A percentile compares a stretch with the other conserved stretches of the same genome.
Evolutionary conservation across 2,113 vertebrate species (phyloP).

Genomic region (Corythornis vintsioides): DNA sequence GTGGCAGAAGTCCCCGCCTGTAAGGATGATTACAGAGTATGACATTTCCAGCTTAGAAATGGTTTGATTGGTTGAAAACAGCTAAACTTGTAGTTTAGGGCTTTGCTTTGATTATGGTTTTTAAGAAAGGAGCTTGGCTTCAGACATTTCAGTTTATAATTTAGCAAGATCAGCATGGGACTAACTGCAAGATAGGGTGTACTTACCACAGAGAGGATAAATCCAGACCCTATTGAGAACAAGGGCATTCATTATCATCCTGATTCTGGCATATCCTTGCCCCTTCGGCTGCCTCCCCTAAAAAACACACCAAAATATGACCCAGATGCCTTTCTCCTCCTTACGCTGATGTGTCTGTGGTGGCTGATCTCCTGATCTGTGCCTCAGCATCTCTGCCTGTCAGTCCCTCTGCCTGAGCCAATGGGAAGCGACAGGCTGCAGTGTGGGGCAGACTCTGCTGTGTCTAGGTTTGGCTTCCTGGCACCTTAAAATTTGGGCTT

Average conservation of each 20-base stretch:
- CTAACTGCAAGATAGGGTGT: not conserved
- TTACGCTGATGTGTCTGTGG: not conserved
- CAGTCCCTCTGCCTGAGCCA: not conserved
- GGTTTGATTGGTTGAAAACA: not conserved
- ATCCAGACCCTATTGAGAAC: not conserved
- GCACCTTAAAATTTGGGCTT: not conserved
- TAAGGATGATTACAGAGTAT: slow-evolving; percentile 52
- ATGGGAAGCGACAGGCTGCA: not conserved
- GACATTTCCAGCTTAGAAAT: slow-evolving; percentile 15
- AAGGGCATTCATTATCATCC: slow-evolving; percentile 34
- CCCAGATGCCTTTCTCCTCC: not conserved
- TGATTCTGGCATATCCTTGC: not conserved
- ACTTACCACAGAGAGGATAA: slow-evolving; percentile 41
- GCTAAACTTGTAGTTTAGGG: slow-evolving; percentile 16
- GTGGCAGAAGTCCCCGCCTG: not conserved
- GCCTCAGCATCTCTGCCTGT: not conserved
- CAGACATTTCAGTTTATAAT: slow-evolving; percentile 38
- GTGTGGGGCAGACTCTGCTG: not conserved
- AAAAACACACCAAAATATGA: not conserved
- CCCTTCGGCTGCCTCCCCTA: not conserved
- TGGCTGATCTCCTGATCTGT: not conserved
- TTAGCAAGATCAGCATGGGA: slow-evolving; percentile 53
- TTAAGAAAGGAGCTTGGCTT: slow-evolving; percentile 22
- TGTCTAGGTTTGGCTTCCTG: not conserved
- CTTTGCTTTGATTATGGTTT: slow-evolving; percentile 28